phyloP scores from a whole-genome alignment of 1,140 invertebrate genomes.

The Apis florea region DNA sequence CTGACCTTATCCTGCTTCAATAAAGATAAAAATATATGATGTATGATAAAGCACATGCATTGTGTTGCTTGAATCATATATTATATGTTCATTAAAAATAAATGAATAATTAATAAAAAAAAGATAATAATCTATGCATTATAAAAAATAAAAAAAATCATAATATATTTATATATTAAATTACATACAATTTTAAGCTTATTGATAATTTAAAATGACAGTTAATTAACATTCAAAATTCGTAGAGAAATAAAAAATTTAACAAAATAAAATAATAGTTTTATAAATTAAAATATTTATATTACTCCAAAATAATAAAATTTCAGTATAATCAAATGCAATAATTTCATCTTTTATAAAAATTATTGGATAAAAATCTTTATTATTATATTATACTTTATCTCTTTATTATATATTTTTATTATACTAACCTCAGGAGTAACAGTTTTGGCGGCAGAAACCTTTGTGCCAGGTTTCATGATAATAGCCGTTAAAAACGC shows the following conservation, averaged over 20 bases:
- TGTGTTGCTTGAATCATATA: neutral
- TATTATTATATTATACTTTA: slow-evolving; percentile 40
- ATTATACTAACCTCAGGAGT: slow-evolving; percentile 69
- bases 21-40: slow-evolving; percentile 46
- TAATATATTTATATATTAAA: neutral
- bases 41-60: slow-evolving; percentile 8
- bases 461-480: slow-evolving; percentile 73
- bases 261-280: no score
- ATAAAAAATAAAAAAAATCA: neutral
- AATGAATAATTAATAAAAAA: neutral
- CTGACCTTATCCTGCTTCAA: slow-evolving; percentile 75
- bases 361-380: neutral
- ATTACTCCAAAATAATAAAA: neutral
- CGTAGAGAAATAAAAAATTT: neutral
- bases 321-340: neutral
- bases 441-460: slow-evolving; percentile 66
- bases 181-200: neutral
- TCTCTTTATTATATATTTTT: no score
- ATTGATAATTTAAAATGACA: neutral
- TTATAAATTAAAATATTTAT: neutral
- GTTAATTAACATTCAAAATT: neutral
- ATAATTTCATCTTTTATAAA: neutral
- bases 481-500: slow-evolving; percentile 46
- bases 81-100: neutral
- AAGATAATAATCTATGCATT: neutral